Evolutionary conservation across 2,888 invertebrate genomes (phyloP), one percentile per base, ranked within the genome.

Genomic region (Orchesella flavescens): DNA sequence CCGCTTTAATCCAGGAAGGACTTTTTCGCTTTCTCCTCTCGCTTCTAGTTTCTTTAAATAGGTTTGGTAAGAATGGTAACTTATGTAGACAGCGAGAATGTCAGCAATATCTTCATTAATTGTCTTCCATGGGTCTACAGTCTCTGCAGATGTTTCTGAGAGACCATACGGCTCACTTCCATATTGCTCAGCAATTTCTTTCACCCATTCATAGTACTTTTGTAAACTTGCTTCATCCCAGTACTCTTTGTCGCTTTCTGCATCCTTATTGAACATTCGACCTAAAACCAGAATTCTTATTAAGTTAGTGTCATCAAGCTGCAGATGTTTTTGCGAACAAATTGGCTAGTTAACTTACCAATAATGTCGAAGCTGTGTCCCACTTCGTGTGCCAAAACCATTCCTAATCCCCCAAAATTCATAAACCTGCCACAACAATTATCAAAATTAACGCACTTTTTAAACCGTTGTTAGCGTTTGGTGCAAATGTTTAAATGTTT

Each of bases 71-170:
- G 76, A 71, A 24, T 34, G 44, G 21, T 69, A 66, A 15, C 76
- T 72, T 9, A 83, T 83, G 55, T 77, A 83, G 0, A 83, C 57
- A 1, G 55, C 83, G 10, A 77, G 44, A 21, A 83, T 65, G 43
- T 83, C 83, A 57, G 83, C 63, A 63, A 83, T 83, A 69, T 83
- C 77, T 24, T 83, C 83, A 57, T 83, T 66, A 2, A 83, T 21
- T 17, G 76, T 75, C n/a, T 83, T 71, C 49, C 9, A 24, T 2
- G 55, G 24, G n/a, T 83, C 59, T 61, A 76, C 43, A 0, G 69
- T 82, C 63, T 82, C 82, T 1, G 61, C 63, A 9, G 75, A 75
- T 2, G 82, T 75, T 15, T 82, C 82, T 3, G 82, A 63, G 10
- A 65, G 1, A n/a, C 44, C 53, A 15, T 82, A 34, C 0, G 61